These are phyloP conservation scores for Melanostoma mellinum DNA, from an alignment of 2,888 invertebrate genomes.

Conservation along the genomic window DNA sequence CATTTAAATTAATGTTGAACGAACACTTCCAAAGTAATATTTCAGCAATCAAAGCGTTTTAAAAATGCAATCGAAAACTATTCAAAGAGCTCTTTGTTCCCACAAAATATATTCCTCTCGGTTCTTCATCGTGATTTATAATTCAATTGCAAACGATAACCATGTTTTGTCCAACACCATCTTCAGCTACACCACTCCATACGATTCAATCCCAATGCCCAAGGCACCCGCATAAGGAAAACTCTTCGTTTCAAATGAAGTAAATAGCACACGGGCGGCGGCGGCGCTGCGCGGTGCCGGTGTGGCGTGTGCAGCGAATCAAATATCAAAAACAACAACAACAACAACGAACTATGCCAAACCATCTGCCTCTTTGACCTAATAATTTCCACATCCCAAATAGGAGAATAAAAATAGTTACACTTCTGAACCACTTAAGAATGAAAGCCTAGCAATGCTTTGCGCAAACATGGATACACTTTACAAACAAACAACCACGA, in stretches of 20 bases:
- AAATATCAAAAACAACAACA: slow-evolving; percentile 32
- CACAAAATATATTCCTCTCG: slow-evolving; percentile 38
- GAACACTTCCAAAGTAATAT: not conserved
- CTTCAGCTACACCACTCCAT: slow-evolving; percentile 17
- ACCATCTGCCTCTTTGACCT: slow-evolving; percentile 70
- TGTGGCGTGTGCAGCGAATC: slow-evolving; percentile 32
- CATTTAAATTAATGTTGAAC: not conserved
- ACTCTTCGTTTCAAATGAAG: slow-evolving; percentile 18
- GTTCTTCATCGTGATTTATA: slow-evolving; percentile 38
- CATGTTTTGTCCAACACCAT: slow-evolving; percentile 44
- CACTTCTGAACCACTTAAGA: slow-evolving; percentile 56
- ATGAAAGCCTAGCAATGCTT: slow-evolving; percentile 49
- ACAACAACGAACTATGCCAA: slow-evolving; percentile 7
- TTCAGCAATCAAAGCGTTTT: slow-evolving; percentile 6
- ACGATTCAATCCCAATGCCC: slow-evolving; percentile 37
- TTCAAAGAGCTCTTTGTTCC: slow-evolving; percentile 1
- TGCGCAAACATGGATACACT: slow-evolving; percentile 43
- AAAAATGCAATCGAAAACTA: slow-evolving; percentile 39
- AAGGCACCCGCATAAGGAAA: slow-evolving; percentile 45
- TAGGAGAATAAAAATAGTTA: slow-evolving; percentile 65
- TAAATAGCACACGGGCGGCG: slow-evolving; percentile 29
- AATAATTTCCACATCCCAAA: slow-evolving; percentile 68
- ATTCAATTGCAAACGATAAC: slow-evolving; percentile 44
- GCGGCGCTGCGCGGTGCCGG: no score
- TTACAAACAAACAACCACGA: slow-evolving; percentile 20